phyloP scores from a whole-genome alignment of 2,113 vertebrate genomes.

The Ochotona curzoniae region DNA sequence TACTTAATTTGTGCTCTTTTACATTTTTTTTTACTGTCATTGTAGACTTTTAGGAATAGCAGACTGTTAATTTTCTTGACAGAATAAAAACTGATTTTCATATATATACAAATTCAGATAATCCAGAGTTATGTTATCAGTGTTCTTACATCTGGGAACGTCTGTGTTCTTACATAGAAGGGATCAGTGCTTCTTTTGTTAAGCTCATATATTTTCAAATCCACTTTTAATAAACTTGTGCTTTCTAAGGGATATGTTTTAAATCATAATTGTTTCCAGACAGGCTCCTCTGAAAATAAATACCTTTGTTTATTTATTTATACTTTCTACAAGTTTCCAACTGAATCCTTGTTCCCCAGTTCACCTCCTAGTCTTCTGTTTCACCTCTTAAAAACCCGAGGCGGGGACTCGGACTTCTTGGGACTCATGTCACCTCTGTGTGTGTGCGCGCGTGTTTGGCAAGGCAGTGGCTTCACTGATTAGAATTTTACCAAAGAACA shows the following conservation, averaged over 20 bases:
- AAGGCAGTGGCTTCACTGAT: background rate
- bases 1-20: background rate
- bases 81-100: background rate
- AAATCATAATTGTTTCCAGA: background rate
- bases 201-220: background rate
- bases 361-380: background rate
- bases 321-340: background rate
- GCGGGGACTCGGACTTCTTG: background rate
- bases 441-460: background rate
- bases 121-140: background rate
- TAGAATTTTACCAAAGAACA: background rate
- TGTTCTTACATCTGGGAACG: background rate
- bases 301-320: background rate
- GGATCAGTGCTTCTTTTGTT: background rate
- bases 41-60: background rate
- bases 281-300: background rate
- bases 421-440: background rate
- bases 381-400: background rate
- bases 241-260: slow-evolving; percentile 28
- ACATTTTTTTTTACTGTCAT: background rate
- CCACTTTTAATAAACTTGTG: background rate
- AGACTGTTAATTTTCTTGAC: background rate
- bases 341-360: background rate
- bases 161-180: background rate
- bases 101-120: background rate